Evolutionary conservation across 2,888 invertebrate genomes (phyloP), one percentile per base, ranked within the genome.

Genomic region (Plagodis dolabraria): DNA sequence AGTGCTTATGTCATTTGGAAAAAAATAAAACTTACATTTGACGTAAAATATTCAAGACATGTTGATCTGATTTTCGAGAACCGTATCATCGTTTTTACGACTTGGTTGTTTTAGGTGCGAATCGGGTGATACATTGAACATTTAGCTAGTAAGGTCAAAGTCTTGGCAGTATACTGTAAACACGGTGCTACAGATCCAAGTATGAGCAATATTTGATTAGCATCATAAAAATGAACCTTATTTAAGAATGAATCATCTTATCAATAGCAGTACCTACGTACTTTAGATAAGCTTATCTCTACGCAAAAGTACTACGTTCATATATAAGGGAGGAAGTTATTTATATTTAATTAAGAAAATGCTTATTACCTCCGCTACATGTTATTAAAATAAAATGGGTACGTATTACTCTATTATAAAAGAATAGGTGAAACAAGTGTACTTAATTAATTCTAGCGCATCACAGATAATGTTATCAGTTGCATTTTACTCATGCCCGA

Each of bases 111-210:
- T 65, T 57, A 10, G 59, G 56, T 67, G 62, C 65, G 68, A 73
- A 68, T 70, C 69, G 71, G 63, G 50, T 69, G 75, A 81, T 76
- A 81, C 84, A 83, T 76, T 52, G 68, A 58, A 69, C 74, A 81
- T 84, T 22, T 82, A 86, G 85, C 76, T 50, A 33, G 70, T 80
- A 84, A 87, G 88, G 86, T 85, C 83, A 83, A 80, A 73, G 80
- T 75, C 82, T 77, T 49, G n/a, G 34, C 22, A 35, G 56, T 61
- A 60, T 62, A 70, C 70, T 72, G 71, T 74, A 67, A 12, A 6
- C 49, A 65, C 46, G 57, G 47, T 68, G 79, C 74, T 83, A 80
- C 64, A 72, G 65, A 80, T 80, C 80, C 78, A 69, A 7, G 35
- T 38, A 49, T 72, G 69, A 74, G 67, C 65, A 53, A 69, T 72